A percentile compares a stretch with the other conserved stretches of the same genome.
phyloP scores from a whole-genome alignment of 2,797 vertebrate species.

The Pangasius macronema region DNA sequence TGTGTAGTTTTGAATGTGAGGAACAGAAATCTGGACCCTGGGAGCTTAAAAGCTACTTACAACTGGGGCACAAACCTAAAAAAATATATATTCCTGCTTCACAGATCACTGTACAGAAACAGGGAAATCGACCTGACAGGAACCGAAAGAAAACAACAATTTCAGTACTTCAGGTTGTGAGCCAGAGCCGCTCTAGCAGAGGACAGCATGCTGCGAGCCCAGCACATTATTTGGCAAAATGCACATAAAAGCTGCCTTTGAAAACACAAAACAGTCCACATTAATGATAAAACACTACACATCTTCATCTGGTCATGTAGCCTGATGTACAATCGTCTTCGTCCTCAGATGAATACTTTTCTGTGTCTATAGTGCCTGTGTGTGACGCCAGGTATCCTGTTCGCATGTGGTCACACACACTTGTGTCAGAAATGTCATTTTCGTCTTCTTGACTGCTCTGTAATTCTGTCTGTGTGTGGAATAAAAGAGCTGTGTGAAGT shows the following conservation, averaged over 20 bases:
- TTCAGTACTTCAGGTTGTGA: not conserved
- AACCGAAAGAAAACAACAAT: not conserved
- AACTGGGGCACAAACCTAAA: not conserved
- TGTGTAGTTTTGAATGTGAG: not conserved
- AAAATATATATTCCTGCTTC: not conserved
- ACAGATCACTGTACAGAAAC: not conserved
- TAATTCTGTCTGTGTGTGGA: not conserved
- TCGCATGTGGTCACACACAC: not conserved
- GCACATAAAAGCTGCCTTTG: not conserved
- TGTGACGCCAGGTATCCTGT: slow-evolving; percentile 24
- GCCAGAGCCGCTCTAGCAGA: not conserved
- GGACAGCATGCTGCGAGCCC: not conserved
- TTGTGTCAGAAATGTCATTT: not conserved
- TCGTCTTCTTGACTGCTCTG: not conserved
- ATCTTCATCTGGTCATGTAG: slow-evolving; percentile 29
- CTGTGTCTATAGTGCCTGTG: not conserved
- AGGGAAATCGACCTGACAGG: not conserved
- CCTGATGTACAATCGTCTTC: not conserved
- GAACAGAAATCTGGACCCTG: not conserved
- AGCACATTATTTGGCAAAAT: not conserved
- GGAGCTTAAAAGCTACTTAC: not conserved
- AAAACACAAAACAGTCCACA: not conserved
- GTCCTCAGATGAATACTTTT: not conserved
- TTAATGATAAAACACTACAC: not conserved
- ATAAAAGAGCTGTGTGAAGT: not conserved